Evolutionary conservation across 2,888 invertebrate species (phyloP).

Genomic region (Julus scanicus): DNA sequence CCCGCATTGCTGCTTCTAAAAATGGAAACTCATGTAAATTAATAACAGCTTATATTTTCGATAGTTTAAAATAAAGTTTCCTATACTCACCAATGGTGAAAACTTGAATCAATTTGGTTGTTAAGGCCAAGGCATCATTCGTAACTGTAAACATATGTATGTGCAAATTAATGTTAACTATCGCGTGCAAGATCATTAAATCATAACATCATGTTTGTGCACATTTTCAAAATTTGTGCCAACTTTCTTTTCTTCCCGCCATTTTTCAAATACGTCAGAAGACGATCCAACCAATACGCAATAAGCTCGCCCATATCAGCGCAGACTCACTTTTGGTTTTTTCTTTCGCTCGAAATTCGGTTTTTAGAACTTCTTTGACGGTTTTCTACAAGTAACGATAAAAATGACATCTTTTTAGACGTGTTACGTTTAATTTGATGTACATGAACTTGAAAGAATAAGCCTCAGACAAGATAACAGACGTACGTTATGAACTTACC

Average conservation of each 20-base stretch:
- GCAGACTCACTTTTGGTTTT: constrained; percentile 41
- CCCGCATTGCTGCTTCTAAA: constrained; percentile 49
- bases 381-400: not conserved
- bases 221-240: not conserved
- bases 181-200: too few species aligned
- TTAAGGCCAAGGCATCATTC: constrained; percentile 45
- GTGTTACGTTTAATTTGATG: not conserved
- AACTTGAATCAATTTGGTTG: constrained; percentile 32
- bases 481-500: not conserved
- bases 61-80: not conserved
- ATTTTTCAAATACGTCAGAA: not conserved
- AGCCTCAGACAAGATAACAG: too few species aligned
- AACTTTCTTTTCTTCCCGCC: not conserved
- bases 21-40: not conserved
- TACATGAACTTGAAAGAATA: not conserved
- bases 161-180: not conserved
- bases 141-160: constrained; percentile 26
- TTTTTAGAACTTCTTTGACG: constrained; percentile 40
- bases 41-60: not conserved
- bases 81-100: not conserved
- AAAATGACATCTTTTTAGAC: not conserved
- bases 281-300: not conserved
- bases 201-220: not conserved
- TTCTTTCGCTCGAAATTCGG: constrained; percentile 30
- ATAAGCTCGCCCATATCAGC: not conserved